Evolutionary conservation across 2,113 vertebrate species (phyloP), one percentile per base, ranked within the genome.

Genomic region (Gasterosteus nipponicus): DNA sequence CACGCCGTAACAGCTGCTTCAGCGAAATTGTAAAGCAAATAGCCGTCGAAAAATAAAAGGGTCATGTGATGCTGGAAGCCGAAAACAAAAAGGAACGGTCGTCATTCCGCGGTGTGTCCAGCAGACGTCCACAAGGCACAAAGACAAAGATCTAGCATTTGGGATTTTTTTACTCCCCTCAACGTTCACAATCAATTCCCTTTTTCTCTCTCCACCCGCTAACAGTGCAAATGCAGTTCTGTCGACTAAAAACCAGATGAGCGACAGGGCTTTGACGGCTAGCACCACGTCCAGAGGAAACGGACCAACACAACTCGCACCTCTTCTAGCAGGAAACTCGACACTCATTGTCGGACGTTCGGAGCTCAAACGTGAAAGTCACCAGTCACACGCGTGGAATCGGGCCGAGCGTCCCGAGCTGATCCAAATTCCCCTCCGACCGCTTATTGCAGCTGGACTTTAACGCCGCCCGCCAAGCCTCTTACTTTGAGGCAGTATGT

Each of bases 141-240:
- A 59, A 16, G 1, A 72, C 58, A 10, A 0, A 15, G 42, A 69
- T 15, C 9, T 11, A 12, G 38, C 38, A 42, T 42, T 60, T 59
- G 10, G 11, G 11, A 42, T n/a, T 19, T 0, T 18, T 10, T 2
- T 12, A 1, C 18, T 39, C 6, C 11, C n/a, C 63, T 49, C 6
- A 2, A 57, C 8, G 31, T 70, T 74, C 29, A 69, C 8, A n/a
- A 65, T 39, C 26, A 31, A 31, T 85, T 80, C 86, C 83, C 77
- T 84, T 84, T 83, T 66, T 42, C 44, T 59, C 73, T 1, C 16
- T 16, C 7, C 73, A 26, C 22, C 22, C 22, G 22, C 22, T 26
- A 26, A 64, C 75, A 81, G 84, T 86, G 83, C 84, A 84, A 62
- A 69, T 11, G 19, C 80, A 80, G 18, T 41, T 73, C 44, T 49